A percentile compares a stretch with the other conserved stretches of the same genome.
Evolutionary conservation across 2,888 invertebrate species (phyloP).

Genomic region (Microctonus aethiopoides): DNA sequence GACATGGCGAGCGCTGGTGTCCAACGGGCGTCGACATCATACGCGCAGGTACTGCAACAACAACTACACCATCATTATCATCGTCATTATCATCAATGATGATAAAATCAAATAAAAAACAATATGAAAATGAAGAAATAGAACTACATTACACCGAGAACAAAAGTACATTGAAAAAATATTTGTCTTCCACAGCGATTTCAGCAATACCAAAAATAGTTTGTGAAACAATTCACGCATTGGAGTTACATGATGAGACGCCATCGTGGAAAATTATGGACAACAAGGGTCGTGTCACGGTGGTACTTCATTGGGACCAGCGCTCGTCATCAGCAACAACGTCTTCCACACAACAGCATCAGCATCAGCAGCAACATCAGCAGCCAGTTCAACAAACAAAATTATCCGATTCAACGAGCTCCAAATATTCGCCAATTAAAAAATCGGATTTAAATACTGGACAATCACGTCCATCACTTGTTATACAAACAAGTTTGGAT

Average conservation of each 20-base stretch:
- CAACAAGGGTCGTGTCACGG: conserved; percentile 96
- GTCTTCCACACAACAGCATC: conserved; percentile 53
- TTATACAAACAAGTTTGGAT: conserved; percentile 81
- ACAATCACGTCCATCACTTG: conserved; percentile 75
- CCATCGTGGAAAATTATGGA: conserved; percentile 99
- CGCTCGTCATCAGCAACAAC: conserved; percentile 70
- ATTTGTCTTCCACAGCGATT: conserved; percentile 75
- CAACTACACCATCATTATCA: conserved; percentile 3
- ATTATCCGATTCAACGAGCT: conserved; percentile 38
- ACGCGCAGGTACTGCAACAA: conserved; percentile 79
- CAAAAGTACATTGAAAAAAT: conserved; percentile 2
- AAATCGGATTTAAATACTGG: conserved; percentile 67
- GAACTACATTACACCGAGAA: conserved; percentile 33
- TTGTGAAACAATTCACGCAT: conserved; percentile 95
- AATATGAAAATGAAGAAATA: conserved; percentile 31
- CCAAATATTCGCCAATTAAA: conserved; percentile 71
- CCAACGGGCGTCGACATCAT: conserved; percentile 95
- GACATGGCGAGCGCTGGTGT: conserved; percentile 92
- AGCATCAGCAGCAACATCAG: conserved; percentile 54
- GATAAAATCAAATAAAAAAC: conserved; percentile 28
- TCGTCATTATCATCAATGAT: conserved; percentile 1
- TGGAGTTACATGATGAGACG: conserved; percentile 95
- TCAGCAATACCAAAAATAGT: conserved; percentile 96
- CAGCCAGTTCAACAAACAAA: conserved; percentile 52
- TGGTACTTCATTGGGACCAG: conserved; percentile 97